These are phyloP conservation scores for Nyleta sp. DNA, from an alignment of 2,888 invertebrate species.

Conservation along the genomic window DNA sequence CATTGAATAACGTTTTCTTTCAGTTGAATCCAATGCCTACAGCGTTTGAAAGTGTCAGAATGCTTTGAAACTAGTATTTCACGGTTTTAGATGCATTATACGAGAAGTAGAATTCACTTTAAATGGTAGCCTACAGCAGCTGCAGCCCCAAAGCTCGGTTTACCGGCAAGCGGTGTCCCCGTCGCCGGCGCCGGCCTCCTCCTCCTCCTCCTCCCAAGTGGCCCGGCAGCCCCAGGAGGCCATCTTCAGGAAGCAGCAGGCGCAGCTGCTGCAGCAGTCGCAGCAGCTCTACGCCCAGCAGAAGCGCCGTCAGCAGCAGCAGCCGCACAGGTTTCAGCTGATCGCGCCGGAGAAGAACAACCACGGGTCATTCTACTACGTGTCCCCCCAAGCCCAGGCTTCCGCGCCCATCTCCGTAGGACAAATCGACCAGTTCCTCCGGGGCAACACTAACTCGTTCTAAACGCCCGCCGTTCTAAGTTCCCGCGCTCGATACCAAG, in stretches of 20 bases:
- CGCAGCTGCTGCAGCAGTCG: constrained; percentile 86
- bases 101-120: too few species aligned
- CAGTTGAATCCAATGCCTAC: too few species aligned
- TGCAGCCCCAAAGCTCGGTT: constrained; percentile 79
- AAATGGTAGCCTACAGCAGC: constrained; percentile 86
- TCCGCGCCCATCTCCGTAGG: constrained; percentile 84
- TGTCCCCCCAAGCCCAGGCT: constrained; percentile 83
- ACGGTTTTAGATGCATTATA: too few species aligned
- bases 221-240: constrained; percentile 80
- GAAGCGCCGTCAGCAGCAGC: constrained; percentile 84
- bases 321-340: constrained; percentile 80
- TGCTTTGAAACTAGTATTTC: too few species aligned
- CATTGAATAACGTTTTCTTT: too few species aligned
- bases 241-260: constrained; percentile 85
- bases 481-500: constrained; percentile 24
- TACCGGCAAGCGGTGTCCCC: constrained; percentile 75
- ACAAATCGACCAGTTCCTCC: constrained; percentile 91
- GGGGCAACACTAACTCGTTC: constrained; percentile 82
- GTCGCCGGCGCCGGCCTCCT: constrained; percentile 71
- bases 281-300: constrained; percentile 87
- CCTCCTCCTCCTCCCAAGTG: constrained; percentile 72
- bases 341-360: constrained; percentile 78
- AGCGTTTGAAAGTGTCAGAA: too few species aligned
- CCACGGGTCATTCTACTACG: constrained; percentile 81
- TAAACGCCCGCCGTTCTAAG: constrained; percentile 33